A percentile compares a stretch with the other conserved stretches of the same genome.
Conservation (phyloP, 2,797 vertebrate species). For the Coreius guichenoti region DNA sequence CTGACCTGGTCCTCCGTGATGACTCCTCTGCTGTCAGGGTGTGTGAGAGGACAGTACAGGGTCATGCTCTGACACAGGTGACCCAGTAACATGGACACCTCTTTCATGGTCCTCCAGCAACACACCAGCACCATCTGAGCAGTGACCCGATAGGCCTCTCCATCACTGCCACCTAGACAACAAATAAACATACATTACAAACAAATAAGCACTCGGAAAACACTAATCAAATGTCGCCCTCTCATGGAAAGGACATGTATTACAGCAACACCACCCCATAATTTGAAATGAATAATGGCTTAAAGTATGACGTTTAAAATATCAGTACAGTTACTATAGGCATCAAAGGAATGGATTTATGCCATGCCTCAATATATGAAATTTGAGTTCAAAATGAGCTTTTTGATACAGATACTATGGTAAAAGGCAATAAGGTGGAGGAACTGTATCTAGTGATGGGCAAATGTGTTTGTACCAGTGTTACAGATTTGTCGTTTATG, state of each 20-base stretch:
- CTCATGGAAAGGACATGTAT: constrained; percentile 60
- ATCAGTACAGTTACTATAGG: background rate
- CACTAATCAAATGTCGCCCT: constrained; percentile 67
- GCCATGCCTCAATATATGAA: background rate
- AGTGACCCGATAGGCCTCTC: constrained; percentile 86
- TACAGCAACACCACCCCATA: constrained; percentile 35
- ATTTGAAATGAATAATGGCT: background rate
- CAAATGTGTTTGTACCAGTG: constrained; percentile 20
- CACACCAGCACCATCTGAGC: constrained; percentile 97
- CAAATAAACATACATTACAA: constrained; percentile 11
- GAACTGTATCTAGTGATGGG: background rate
- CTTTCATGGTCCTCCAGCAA: constrained; percentile 98
- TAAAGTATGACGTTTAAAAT: background rate
- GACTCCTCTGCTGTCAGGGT: constrained; percentile 69
- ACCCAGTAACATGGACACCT: constrained; percentile 91
- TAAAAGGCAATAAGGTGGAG: background rate
- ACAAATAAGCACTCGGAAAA: constrained; percentile 7
- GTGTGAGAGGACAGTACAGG: constrained; percentile 63
- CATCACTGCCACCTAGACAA: constrained; percentile 60
- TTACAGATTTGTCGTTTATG: constrained; percentile 3
- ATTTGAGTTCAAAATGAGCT: background rate
- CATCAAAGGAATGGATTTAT: background rate
- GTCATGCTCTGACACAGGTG: constrained; percentile 89
- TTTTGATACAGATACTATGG: background rate
- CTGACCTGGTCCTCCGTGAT: constrained; percentile 90